phyloP scores from a whole-genome alignment of 2,797 vertebrate genomes.

The Coracias cyanogaster region DNA sequence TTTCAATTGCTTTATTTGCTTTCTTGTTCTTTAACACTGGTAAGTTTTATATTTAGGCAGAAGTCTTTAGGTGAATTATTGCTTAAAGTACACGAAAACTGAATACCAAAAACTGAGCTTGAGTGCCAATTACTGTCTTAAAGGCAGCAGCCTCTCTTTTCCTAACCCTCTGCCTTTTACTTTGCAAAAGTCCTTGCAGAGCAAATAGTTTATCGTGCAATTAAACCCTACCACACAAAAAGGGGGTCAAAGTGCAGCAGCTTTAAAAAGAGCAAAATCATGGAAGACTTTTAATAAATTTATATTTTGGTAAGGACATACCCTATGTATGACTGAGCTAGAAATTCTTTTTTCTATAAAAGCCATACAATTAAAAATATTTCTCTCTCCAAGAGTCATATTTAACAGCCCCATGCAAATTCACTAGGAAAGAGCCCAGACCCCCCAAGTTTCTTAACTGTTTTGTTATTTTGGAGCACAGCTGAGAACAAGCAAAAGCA shows the following conservation, averaged over 20 bases:
- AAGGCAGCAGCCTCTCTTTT: background rate
- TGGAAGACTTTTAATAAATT: background rate
- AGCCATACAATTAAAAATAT: background rate
- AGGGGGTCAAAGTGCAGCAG: background rate
- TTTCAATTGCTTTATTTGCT: conserved; percentile 25
- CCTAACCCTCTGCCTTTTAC: background rate
- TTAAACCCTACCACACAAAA: background rate
- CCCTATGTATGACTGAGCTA: background rate
- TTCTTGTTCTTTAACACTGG: background rate
- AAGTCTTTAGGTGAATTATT: conserved; percentile 10
- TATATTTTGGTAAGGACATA: background rate
- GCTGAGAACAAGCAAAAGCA: background rate
- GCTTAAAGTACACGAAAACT: conserved; percentile 26
- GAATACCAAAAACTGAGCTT: background rate
- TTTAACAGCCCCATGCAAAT: background rate
- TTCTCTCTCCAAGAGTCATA: background rate
- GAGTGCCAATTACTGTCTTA: background rate
- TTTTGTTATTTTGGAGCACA: background rate
- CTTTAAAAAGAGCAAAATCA: background rate
- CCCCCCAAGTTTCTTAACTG: background rate
- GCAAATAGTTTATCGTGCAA: background rate
- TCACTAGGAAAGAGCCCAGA: background rate
- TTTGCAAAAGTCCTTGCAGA: background rate
- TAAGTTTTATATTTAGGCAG: conserved; percentile 25
- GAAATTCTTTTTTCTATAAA: background rate